phyloP scores from a whole-genome alignment of 2,888 invertebrate genomes.

The Tenthredo amoena region DNA sequence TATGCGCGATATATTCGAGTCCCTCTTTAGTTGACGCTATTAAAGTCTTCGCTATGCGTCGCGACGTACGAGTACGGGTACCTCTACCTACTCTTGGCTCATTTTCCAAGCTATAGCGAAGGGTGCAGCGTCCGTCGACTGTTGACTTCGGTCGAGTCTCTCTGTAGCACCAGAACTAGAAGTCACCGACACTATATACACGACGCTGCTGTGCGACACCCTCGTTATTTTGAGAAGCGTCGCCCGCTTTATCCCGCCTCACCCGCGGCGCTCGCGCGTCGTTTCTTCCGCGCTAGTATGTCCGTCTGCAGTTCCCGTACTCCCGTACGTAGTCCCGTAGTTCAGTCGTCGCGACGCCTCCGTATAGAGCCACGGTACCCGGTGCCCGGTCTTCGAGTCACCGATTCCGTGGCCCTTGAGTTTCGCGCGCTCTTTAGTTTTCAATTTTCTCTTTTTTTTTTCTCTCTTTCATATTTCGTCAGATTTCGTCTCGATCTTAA shows the following conservation, averaged over 20 bases:
- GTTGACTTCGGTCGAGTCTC: background rate
- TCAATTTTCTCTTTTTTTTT: background rate
- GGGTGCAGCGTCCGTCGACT: conserved; percentile 13
- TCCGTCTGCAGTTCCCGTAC: conserved; percentile 31
- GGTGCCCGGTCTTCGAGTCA: conserved; percentile 15
- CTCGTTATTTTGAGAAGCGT: conserved; percentile 66
- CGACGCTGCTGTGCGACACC: conserved; percentile 58
- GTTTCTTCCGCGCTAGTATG: conserved; percentile 52
- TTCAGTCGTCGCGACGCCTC: conserved; percentile 56
- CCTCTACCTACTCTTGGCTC: background rate
- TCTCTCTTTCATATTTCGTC: background rate
- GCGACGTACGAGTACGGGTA: background rate
- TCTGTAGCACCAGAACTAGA: background rate
- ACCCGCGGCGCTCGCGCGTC: conserved; percentile 59
- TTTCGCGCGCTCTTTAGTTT: background rate
- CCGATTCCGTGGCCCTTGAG: background rate
- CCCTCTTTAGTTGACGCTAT: background rate
- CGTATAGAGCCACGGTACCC: conserved; percentile 44
- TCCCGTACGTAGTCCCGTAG: conserved; percentile 44
- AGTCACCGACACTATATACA: conserved; percentile 45
- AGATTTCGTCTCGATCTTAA: no score
- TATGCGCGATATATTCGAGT: background rate
- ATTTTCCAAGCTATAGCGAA: background rate
- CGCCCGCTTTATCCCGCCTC: conserved; percentile 54
- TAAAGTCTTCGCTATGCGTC: conserved; percentile 33